Percentiles rank a stretch among this genome's conserved stretches.
phyloP scores from a whole-genome alignment of 1,140 invertebrate species.

The Helicoverpa zea region DNA sequence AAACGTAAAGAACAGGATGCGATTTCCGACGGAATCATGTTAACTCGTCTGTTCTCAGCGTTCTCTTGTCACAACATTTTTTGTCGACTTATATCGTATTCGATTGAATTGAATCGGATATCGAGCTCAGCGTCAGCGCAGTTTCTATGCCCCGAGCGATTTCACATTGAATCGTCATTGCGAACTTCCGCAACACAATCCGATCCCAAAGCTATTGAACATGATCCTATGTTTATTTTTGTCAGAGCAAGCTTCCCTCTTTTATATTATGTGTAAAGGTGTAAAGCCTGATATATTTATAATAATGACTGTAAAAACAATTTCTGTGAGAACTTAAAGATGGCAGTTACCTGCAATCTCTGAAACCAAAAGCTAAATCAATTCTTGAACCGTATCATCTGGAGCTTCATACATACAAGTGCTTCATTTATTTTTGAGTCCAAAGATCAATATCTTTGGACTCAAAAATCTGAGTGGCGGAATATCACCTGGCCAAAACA shows the following conservation, averaged over 20 bases:
- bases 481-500: no score
- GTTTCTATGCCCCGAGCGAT: slow-evolving; percentile 58
- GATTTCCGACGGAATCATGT: slow-evolving; percentile 80
- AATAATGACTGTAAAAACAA: no score
- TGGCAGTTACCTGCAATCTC: no score
- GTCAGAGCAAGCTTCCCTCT: background rate
- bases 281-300: background rate
- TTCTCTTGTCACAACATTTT: slow-evolving; percentile 76
- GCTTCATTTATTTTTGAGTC: no score
- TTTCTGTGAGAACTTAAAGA: no score
- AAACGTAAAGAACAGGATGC: slow-evolving; percentile 79
- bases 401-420: no score
- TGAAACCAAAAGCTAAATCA: no score
- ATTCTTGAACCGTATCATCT: no score
- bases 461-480: no score
- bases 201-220: slow-evolving; percentile 60
- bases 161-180: slow-evolving; percentile 72
- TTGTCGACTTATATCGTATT: slow-evolving; percentile 56
- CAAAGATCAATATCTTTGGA: no score
- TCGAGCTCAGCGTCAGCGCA: slow-evolving; percentile 63
- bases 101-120: slow-evolving; percentile 77
- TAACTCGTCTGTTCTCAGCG: slow-evolving; percentile 75
- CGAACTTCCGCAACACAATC: slow-evolving; percentile 74
- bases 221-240: slow-evolving; percentile 48
- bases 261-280: background rate